A percentile compares a stretch with the other conserved stretches of the same genome.
Conservation (phyloP, 2,888 invertebrate species). For the Orchesella flavescens region DNA sequence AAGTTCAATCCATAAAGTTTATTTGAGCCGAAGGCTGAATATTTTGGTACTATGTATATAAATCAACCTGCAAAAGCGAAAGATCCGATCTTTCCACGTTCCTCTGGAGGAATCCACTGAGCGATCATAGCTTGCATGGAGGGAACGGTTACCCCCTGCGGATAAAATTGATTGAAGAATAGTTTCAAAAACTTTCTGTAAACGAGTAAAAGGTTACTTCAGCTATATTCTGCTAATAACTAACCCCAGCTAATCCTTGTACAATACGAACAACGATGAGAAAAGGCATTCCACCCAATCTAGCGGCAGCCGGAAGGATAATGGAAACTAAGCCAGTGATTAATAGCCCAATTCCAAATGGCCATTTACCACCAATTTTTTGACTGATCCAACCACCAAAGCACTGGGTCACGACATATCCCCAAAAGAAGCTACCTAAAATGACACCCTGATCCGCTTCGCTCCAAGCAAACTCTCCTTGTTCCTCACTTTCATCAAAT, state of each 20-base stretch:
- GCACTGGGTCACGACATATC: slow-evolving; percentile 87
- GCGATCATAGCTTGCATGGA: slow-evolving; percentile 63
- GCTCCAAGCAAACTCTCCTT: slow-evolving; percentile 45
- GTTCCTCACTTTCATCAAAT: slow-evolving; percentile 6
- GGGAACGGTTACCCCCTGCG: slow-evolving; percentile 81
- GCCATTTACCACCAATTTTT: slow-evolving; percentile 85
- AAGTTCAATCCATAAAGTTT: background rate
- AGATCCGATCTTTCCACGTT: slow-evolving; percentile 57
- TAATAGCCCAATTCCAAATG: slow-evolving; percentile 67
- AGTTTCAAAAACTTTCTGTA: background rate
- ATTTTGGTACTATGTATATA: too few species aligned
- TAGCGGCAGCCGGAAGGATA: slow-evolving; percentile 66
- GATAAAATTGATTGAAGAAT: background rate
- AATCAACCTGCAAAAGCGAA: slow-evolving; percentile 46
- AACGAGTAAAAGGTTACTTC: background rate
- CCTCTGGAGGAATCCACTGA: slow-evolving; percentile 64
- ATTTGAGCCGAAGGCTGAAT: too few species aligned
- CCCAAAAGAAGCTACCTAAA: slow-evolving; percentile 83
- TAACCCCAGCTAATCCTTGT: slow-evolving; percentile 69
- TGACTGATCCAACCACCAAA: slow-evolving; percentile 88
- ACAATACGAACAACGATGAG: slow-evolving; percentile 65
- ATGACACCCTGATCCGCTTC: slow-evolving; percentile 48
- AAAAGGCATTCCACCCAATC: slow-evolving; percentile 42
- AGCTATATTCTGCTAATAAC: background rate
- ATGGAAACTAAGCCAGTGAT: slow-evolving; percentile 69